Evolutionary conservation across 2,113 vertebrate genomes (phyloP), one percentile per base, ranked within the genome.

Genomic region (Epinephelus lanceolatus): DNA sequence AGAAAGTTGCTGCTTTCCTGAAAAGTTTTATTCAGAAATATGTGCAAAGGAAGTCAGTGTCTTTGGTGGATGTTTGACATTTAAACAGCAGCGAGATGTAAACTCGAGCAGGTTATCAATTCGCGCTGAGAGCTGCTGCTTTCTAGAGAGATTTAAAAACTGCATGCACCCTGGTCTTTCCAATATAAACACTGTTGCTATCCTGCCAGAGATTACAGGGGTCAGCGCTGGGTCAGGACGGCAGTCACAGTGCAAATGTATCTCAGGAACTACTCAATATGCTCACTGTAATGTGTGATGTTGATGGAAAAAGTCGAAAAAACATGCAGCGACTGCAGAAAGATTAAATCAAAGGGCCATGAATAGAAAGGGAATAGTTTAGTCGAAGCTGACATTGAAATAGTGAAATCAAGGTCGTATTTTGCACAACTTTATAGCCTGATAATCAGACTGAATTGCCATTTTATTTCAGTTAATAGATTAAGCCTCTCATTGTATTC

Each of bases 51-150:
- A 66, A 80, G 25, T 25, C 21, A 37, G n/a, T 21, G 23, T 56
- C 55, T 69, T 71, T 27, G 69, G 70, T 73, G 55, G 30, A 42
- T 79, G 56, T 85, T 65, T 81, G 72, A 86, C 85, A 89, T 90
- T 84, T 80, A 49, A 81, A 78, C 74, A 67, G 63, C 40, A 27
- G 57, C 19, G n/a, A 27, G 8, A 78, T 23, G 57, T 75, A 71
- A 76, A 84, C 37, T 78, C 71, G 15, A 59, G 21, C 33, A 61
- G 78, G 69, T 77, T 67, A 72, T 72, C 47, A 40, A 42, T 52
- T 21, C 15, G 42, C 68, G 23, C 76, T 21, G 55, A 71, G 82
- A 45, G 61, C 23, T 57, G 71, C 72, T 42, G 59, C 30, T 80
- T 13, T 72, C 51, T 45, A 53, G 42, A 78, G 75, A 80, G 59